Percentiles rank a stretch among this genome's conserved stretches.
These are phyloP conservation scores for Tanytarsus gracilentus DNA, from an alignment of 2,888 invertebrate genomes.

Conservation along the genomic window DNA sequence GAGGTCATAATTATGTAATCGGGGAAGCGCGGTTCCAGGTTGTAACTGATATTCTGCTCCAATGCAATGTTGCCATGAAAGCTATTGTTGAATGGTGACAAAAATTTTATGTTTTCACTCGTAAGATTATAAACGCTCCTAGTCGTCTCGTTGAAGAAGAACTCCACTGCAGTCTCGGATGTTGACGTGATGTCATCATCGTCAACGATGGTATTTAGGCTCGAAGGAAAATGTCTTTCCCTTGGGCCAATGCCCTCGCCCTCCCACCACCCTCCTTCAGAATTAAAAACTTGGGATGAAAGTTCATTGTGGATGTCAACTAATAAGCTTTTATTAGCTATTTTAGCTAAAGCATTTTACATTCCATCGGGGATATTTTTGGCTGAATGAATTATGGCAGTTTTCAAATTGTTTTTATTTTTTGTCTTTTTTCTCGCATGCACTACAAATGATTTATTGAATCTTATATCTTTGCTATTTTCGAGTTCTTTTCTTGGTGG, in stretches of 20 bases:
- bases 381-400: slow-evolving; percentile 26
- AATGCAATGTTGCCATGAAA: not conserved
- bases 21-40: slow-evolving; percentile 53
- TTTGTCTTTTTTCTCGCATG: not conserved
- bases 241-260: not conserved
- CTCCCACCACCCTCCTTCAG: slow-evolving; percentile 18
- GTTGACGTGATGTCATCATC: not conserved
- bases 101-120: slow-evolving; percentile 16
- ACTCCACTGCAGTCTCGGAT: slow-evolving; percentile 13
- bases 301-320: slow-evolving; percentile 23
- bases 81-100: slow-evolving; percentile 12
- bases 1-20: slow-evolving; percentile 80
- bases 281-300: slow-evolving; percentile 25
- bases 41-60: slow-evolving; percentile 10
- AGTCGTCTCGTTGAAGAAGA: not conserved
- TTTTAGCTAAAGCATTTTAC: slow-evolving; percentile 19
- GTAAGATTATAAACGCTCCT: slow-evolving; percentile 1
- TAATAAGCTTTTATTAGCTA: slow-evolving; percentile 24
- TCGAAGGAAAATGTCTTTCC: not conserved
- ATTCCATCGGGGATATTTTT: not conserved
- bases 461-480: slow-evolving; percentile 13
- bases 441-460: slow-evolving; percentile 25
- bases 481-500: not conserved
- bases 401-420: slow-evolving; percentile 24
- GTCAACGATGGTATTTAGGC: not conserved